Percentiles rank a stretch among this genome's conserved stretches.
Conservation (phyloP, 2,113 vertebrate species). For the Ploceus nigricollis region DNA sequence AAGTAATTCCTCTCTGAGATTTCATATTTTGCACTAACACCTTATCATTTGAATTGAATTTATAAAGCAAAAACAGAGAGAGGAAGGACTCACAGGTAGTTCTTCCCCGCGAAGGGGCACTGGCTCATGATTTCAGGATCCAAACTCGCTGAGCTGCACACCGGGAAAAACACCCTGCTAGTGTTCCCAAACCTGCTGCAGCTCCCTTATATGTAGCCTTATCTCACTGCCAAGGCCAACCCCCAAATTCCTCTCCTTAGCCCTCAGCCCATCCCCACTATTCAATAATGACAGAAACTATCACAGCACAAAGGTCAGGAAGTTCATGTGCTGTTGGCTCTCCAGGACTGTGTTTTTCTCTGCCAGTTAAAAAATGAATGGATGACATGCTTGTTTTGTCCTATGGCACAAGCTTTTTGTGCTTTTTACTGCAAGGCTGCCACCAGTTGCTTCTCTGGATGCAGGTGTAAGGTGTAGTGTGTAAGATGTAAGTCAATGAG, state of each 20-base stretch:
- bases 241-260: background rate
- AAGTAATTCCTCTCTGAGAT: background rate
- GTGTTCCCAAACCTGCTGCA: background rate
- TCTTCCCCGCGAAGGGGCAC: conserved; percentile 84
- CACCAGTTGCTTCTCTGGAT: background rate
- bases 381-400: background rate
- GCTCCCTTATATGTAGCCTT: conserved; percentile 60
- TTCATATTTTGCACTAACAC: background rate
- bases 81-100: conserved; percentile 77
- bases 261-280: background rate
- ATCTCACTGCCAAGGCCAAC: conserved; percentile 27
- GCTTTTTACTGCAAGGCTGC: background rate
- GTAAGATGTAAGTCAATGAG: background rate
- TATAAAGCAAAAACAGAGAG: background rate
- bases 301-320: background rate
- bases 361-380: background rate
- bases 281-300: conserved; percentile 9
- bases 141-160: background rate
- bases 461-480: background rate
- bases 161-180: background rate
- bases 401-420: background rate
- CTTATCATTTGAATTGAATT: background rate
- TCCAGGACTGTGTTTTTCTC: background rate
- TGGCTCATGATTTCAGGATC: conserved; percentile 80
- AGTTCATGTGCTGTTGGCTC: background rate